These are phyloP conservation scores for Scaptomyza caliginosa DNA, from an alignment of 2,888 invertebrate species.

Conservation along the genomic window DNA sequence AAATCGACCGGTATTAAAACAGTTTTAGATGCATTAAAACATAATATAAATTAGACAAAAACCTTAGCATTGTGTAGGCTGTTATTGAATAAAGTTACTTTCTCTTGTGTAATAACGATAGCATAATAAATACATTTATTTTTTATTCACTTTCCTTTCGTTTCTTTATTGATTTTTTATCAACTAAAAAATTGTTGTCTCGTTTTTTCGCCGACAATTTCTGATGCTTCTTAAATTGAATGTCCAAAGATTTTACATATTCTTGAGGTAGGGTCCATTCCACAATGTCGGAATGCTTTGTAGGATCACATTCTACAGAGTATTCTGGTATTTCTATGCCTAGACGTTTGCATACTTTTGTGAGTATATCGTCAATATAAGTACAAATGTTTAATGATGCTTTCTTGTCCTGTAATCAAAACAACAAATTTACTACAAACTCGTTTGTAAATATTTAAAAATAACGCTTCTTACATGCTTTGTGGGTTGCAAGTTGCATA, in stretches of 20 bases:
- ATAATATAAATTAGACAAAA: not conserved
- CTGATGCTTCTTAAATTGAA: conserved; percentile 85
- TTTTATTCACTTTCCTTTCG: conserved; percentile 35
- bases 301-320: conserved; percentile 87
- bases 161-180: conserved; percentile 32
- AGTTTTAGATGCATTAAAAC: conserved; percentile 58
- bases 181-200: not conserved
- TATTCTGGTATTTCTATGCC: conserved; percentile 91
- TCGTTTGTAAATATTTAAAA: not conserved
- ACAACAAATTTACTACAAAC: too few species aligned
- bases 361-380: conserved; percentile 93
- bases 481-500: conserved; percentile 98
- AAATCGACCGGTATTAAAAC: conserved; percentile 84
- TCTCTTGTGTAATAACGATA: not conserved
- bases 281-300: conserved; percentile 83
- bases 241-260: conserved; percentile 87
- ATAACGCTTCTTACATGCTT: conserved; percentile 90
- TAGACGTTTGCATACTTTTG: conserved; percentile 89
- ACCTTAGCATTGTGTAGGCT: not conserved
- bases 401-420: conserved; percentile 90
- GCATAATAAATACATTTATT: not conserved
- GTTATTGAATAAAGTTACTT: not conserved
- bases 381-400: conserved; percentile 94
- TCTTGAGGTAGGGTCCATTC: conserved; percentile 90
- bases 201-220: conserved; percentile 25